A percentile compares a stretch with the other conserved stretches of the same genome.
Conservation (phyloP, 30 jellyfish, hydroid and myxozoan species). For the Catostylus mosaicus region DNA sequence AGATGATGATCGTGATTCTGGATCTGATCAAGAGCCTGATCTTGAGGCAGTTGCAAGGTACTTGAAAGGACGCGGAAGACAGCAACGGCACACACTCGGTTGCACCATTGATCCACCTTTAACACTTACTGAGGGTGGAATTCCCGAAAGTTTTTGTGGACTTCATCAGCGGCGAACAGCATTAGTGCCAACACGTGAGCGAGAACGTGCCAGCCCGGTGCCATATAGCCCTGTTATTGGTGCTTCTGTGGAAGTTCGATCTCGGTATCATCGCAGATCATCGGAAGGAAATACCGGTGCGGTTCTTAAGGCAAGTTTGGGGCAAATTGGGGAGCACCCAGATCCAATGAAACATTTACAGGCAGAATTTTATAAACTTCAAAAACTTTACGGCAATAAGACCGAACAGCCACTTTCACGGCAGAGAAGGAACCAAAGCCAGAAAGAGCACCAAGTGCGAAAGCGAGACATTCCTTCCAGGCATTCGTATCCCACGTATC, state of each 20-base stretch:
- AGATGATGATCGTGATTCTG: slow-evolving; percentile 83
- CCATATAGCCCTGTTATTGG: slow-evolving; percentile 73
- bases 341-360: slow-evolving; percentile 71
- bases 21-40: slow-evolving; percentile 96
- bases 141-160: slow-evolving; percentile 60
- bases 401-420: slow-evolving; percentile 49
- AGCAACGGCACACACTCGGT: slow-evolving; percentile 90
- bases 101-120: slow-evolving; percentile 74
- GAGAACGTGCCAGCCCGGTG: slow-evolving; percentile 87
- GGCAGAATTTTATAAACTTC: slow-evolving; percentile 75
- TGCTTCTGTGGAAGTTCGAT: slow-evolving; percentile 56
- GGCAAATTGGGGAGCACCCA: slow-evolving; percentile 75
- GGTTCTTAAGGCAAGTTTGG: slow-evolving; percentile 46
- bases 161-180: slow-evolving; percentile 79
- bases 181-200: slow-evolving; percentile 74
- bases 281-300: slow-evolving; percentile 93
- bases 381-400: slow-evolving; percentile 72
- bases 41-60: slow-evolving; percentile 87
- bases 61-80: slow-evolving; percentile 81
- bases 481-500: slow-evolving; percentile 87
- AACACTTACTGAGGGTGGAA: slow-evolving; percentile 55
- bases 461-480: slow-evolving; percentile 74
- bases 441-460: slow-evolving; percentile 46
- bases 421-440: slow-evolving; percentile 63
- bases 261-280: slow-evolving; percentile 78